Evolutionary conservation across 2,797 vertebrate species (phyloP).

Genomic region (Allobates femoralis): DNA sequence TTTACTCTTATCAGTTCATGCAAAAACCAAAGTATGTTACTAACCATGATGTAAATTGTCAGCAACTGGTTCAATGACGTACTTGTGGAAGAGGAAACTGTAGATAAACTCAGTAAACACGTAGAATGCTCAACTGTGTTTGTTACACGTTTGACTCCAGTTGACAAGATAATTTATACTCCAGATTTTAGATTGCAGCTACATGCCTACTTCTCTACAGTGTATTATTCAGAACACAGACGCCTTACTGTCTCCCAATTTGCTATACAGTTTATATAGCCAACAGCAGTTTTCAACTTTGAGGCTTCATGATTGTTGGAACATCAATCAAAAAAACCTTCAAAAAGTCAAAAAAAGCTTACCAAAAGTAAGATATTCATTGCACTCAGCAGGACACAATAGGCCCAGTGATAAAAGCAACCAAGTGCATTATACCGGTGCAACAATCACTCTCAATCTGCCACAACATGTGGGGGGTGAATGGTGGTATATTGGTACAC

Average conservation of each 20-base stretch:
- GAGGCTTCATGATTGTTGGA: neutral
- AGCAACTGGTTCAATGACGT: neutral
- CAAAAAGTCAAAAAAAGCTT: too few species aligned
- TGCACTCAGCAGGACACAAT: too few species aligned
- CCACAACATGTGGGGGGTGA: too few species aligned
- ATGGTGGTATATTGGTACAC: too few species aligned
- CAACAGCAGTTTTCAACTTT: neutral
- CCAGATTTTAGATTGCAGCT: neutral
- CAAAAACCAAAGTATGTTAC: neutral
- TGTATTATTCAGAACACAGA: neutral
- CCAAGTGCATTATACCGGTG: too few species aligned
- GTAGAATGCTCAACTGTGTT: neutral
- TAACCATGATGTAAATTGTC: neutral
- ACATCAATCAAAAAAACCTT: too few species aligned
- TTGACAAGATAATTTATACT: neutral
- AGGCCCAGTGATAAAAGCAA: too few species aligned
- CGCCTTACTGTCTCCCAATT: neutral
- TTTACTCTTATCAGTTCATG: conserved; percentile 3
- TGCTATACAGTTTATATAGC: neutral
- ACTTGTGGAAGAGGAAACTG: conserved; percentile 2
- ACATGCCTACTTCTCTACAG: neutral
- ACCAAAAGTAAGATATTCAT: too few species aligned
- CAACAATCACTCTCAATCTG: too few species aligned
- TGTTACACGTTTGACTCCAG: neutral
- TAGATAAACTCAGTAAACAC: conserved; percentile 20